phyloP scores from a whole-genome alignment of 2,797 vertebrate species.

The Dermochelys coriacea region DNA sequence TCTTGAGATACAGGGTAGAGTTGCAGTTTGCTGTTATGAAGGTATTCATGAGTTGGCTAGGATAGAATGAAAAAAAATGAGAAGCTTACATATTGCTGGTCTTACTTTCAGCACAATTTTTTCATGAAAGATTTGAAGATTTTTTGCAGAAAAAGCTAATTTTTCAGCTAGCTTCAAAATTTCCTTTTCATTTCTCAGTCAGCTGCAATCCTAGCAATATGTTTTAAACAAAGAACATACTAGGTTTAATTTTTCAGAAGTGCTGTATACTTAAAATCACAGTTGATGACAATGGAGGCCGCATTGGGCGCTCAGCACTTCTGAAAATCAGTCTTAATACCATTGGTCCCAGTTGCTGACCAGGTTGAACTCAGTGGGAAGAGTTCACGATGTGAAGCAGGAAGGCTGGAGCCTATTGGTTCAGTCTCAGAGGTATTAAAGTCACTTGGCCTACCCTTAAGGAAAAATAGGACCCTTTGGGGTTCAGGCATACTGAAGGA shows the following conservation, averaged over 20 bases:
- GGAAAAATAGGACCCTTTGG: not conserved
- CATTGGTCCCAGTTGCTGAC: not conserved
- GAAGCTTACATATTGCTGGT: not conserved
- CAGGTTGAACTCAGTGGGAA: not conserved
- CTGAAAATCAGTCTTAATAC: slow-evolving; percentile 47
- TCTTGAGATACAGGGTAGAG: not conserved
- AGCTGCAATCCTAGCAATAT: too few species aligned
- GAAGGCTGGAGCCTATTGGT: not conserved
- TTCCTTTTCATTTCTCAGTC: not conserved
- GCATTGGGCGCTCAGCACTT: too few species aligned
- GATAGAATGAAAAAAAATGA: not conserved
- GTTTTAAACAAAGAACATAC: too few species aligned
- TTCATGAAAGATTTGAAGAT: not conserved
- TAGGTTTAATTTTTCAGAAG: not conserved
- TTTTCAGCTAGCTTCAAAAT: not conserved
- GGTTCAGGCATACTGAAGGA: not conserved
- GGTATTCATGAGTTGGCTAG: not conserved
- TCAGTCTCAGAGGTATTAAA: not conserved
- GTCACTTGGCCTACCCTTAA: not conserved
- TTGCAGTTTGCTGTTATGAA: not conserved
- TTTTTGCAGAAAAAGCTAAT: not conserved
- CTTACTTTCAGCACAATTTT: not conserved
- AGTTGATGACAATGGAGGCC: too few species aligned
- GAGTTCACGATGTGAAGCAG: not conserved
- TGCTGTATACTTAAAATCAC: not conserved